These are phyloP conservation scores for Zaprionus gabonicus DNA, from an alignment of 1,140 invertebrate genomes.

Conservation along the genomic window DNA sequence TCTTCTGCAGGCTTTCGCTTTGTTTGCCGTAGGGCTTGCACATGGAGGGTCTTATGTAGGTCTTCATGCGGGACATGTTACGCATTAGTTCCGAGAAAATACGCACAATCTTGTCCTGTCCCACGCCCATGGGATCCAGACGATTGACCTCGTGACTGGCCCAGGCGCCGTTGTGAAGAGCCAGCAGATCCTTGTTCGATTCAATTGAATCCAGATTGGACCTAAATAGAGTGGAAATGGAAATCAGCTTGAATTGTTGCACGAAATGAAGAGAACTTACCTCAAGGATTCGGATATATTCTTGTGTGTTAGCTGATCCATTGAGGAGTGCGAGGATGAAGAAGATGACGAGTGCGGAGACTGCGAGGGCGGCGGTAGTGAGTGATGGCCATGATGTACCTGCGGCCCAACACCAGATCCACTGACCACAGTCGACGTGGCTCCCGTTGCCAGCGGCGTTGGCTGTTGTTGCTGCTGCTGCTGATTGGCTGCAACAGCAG, in stretches of 20 bases:
- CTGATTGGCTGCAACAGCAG: conserved; percentile 70
- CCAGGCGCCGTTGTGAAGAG: conserved; percentile 89
- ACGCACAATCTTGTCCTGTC: conserved; percentile 92
- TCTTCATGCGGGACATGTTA: conserved; percentile 93
- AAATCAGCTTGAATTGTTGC: not conserved
- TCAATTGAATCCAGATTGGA: conserved; percentile 83
- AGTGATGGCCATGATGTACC: conserved; percentile 64
- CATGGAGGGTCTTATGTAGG: conserved; percentile 93
- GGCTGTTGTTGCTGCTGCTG: conserved; percentile 54
- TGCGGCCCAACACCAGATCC: conserved; percentile 33
- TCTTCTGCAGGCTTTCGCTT: conserved; percentile 94
- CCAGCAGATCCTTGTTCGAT: conserved; percentile 89
- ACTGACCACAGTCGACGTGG: conserved; percentile 31
- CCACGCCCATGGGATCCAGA: conserved; percentile 85
- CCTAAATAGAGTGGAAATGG: conserved; percentile 20
- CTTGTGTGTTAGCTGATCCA: conserved; percentile 75
- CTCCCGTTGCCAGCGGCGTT: conserved; percentile 20
- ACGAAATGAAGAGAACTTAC: conserved; percentile 40
- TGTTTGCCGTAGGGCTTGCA: conserved; percentile 95
- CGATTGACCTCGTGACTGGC: conserved; percentile 67
- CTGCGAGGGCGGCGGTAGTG: conserved; percentile 76
- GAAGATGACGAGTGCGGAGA: conserved; percentile 78
- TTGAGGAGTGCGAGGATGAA: conserved; percentile 77
- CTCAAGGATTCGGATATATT: conserved; percentile 70
- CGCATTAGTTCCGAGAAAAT: conserved; percentile 93